Conservation (phyloP, 2,113 vertebrate species). For the Pipra filicauda region DNA sequence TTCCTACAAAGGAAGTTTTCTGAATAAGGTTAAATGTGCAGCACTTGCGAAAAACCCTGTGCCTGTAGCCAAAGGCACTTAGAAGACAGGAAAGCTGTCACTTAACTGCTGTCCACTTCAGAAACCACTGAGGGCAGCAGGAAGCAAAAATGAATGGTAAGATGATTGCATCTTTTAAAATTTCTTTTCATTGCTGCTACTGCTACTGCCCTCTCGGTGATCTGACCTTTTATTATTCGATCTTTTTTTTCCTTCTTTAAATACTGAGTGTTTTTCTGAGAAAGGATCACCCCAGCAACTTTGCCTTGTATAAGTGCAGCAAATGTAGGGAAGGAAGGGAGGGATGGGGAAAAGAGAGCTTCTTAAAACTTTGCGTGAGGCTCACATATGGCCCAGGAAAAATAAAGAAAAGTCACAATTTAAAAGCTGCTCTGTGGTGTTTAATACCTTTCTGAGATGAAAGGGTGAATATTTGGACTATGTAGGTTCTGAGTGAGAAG, state of each 20-base stretch:
- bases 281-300: neutral
- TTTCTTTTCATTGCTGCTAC: constrained; percentile 5
- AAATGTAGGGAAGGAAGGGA: neutral
- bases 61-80: constrained; percentile 41
- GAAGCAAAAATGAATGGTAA: constrained; percentile 72
- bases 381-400: neutral
- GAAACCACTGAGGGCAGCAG: constrained; percentile 59
- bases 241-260: neutral
- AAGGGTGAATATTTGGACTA: neutral
- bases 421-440: neutral
- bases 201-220: neutral
- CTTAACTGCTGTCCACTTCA: constrained; percentile 45
- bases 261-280: constrained; percentile 18
- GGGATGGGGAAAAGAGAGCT: neutral
- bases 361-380: neutral
- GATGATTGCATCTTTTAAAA: constrained; percentile 50
- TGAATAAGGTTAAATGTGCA: constrained; percentile 61
- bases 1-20: constrained; percentile 58
- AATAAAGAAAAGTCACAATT: neutral
- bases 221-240: constrained; percentile 21
- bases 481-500: neutral
- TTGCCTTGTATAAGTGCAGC: neutral
- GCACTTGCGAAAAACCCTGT: constrained; percentile 39
- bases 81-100: constrained; percentile 39
- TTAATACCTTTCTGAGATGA: neutral